These are phyloP conservation scores for Oncorhynchus nerka DNA, from an alignment of 2,113 vertebrate species.

Conservation along the genomic window DNA sequence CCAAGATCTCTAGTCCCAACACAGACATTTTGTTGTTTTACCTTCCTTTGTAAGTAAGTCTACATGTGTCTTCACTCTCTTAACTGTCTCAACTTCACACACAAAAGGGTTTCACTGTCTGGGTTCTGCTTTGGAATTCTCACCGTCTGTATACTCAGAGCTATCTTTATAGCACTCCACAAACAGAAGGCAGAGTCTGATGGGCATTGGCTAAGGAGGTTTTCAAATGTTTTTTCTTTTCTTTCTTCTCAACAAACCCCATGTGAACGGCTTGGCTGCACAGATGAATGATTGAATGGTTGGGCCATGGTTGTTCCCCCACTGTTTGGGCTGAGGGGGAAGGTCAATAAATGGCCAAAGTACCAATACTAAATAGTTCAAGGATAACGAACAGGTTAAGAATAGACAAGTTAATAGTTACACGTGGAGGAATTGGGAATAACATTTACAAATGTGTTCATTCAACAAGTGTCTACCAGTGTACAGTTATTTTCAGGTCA, in stretches of 20 bases:
- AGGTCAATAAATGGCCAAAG: constrained; percentile 53
- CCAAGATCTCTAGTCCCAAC: constrained; percentile 85
- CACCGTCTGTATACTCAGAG: constrained; percentile 21
- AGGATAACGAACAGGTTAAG: constrained; percentile 57
- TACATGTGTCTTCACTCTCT: background rate
- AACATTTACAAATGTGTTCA: background rate
- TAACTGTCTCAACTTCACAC: background rate
- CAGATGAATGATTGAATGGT: constrained; percentile 66
- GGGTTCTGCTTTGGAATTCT: background rate
- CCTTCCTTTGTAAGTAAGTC: background rate
- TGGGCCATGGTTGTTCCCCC: constrained; percentile 40
- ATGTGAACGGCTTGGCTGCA: constrained; percentile 16
- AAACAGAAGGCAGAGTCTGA: constrained; percentile 60
- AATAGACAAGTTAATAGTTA: constrained; percentile 43
- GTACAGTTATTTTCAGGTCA: background rate
- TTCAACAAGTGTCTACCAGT: background rate
- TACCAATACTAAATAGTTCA: constrained; percentile 55
- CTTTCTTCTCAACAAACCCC: constrained; percentile 13
- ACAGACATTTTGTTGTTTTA: constrained; percentile 69
- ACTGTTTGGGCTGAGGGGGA: constrained; percentile 49
- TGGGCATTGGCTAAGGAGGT: constrained; percentile 46
- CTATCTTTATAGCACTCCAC: constrained; percentile 10
- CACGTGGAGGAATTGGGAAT: constrained; percentile 2
- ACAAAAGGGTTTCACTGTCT: background rate
- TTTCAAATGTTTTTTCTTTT: constrained; percentile 42